Evolutionary conservation across 2,113 vertebrate genomes (phyloP), one percentile per base, ranked within the genome.

Genomic region (Toxotes chatareus): DNA sequence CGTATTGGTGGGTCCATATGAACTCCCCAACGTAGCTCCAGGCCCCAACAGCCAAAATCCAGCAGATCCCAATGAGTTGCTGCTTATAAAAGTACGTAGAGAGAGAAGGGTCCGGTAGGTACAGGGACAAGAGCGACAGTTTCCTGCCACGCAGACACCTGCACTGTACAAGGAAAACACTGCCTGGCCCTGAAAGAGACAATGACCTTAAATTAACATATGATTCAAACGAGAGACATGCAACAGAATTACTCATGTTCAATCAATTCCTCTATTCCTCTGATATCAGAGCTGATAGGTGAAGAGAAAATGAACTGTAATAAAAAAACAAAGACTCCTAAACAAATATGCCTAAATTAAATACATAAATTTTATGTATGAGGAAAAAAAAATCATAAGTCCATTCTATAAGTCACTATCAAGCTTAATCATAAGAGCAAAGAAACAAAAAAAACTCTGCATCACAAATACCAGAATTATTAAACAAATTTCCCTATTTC

Each of bases 1-100:
- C 13, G 95, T 95, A 80, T 97, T 97, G 72, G 96, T 97, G 71
- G 95, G 96, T 76, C 96, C 96, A 13, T 97, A 97, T 13, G 95
- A 93, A 51, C 95, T 93, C 21, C 95, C 95, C 13, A 97, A 76
- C 1, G 91, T 91, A 14, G 94, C 94, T 21, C 96, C 97, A 0
- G 96, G 96, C 31, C 94, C 92, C 71, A 97, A 74, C 60, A 97
- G 86, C 77, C 95, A 96, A 86, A 97, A 97, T 46, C 96, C 96
- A 7, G 96, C 97, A 4, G 95, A 95, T 56, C 97, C 96, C 44
- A 97, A 90, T 27, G 95, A 95, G 90, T 97, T 97, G 87, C 95
- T 96, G 53, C 90, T 96, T 89, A 97, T 95, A 80, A 97, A 97
- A 17, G 95, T 97, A 56, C 96, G 94, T 0, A 97, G 92, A 2